Evolutionary conservation across 2,888 invertebrate genomes (phyloP).

Genomic region (Cheilosia grossa): DNA sequence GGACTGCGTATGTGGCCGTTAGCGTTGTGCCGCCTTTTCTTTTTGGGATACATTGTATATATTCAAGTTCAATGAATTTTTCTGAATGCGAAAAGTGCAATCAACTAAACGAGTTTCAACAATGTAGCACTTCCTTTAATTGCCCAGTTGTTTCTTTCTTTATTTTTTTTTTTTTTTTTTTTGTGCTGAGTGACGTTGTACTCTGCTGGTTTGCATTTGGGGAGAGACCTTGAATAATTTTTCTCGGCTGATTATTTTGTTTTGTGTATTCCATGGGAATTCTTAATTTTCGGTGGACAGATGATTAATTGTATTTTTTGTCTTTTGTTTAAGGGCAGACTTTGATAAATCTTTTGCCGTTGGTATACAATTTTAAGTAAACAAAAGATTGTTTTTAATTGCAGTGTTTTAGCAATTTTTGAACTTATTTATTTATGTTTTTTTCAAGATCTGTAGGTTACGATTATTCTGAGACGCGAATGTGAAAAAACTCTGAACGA

Average conservation of each 20-base stretch:
- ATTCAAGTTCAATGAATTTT: slow-evolving; percentile 61
- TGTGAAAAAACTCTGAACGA: no score
- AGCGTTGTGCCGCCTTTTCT: background rate
- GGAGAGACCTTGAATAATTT: slow-evolving; percentile 53
- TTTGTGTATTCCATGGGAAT: no score
- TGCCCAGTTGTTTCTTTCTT: slow-evolving; percentile 5
- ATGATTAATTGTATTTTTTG: slow-evolving; percentile 21
- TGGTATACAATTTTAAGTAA: background rate
- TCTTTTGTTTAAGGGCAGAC: background rate
- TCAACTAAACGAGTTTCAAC: slow-evolving; percentile 40
- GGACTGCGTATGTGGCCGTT: slow-evolving; percentile 13
- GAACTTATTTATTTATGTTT: background rate
- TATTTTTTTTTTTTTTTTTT: background rate
- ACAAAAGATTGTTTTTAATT: background rate
- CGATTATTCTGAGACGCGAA: no score
- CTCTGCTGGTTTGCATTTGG: slow-evolving; percentile 10
- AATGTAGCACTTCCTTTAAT: slow-evolving; percentile 53
- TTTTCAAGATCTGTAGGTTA: no score
- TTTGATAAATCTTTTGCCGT: slow-evolving; percentile 18
- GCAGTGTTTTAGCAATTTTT: background rate
- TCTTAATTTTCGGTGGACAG: background rate
- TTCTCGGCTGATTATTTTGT: background rate
- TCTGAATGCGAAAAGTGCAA: slow-evolving; percentile 51
- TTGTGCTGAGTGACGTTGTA: slow-evolving; percentile 40
- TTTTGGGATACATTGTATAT: slow-evolving; percentile 5